Base-by-base conservation (phyloP, 2,113 vertebrate genomes). In the Pluvialis apricaria region DNA sequence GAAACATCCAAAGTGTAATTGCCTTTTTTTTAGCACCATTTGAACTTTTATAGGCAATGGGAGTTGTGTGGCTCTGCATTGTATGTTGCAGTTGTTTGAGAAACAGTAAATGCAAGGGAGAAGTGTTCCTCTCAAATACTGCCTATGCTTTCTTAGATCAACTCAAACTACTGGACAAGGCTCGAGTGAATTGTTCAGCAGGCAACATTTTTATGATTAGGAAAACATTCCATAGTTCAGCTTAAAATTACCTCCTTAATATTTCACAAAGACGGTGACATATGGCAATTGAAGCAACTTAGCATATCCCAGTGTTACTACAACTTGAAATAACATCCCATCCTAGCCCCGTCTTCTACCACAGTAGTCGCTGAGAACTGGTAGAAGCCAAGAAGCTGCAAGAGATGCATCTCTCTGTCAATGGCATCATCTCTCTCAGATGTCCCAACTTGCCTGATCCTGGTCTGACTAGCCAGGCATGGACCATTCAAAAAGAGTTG, bases 291-390 rank as follows among this genome's bases (percentile, higher is more conserved):
- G 31, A 40, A 65, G 65, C 52, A 64, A 7, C 9, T 45, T 36
- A 14, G 13, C 16, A 1, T 15, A 10, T 61, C 49, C 15, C 65
- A 25, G 34, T 15, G 31, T 52, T 13, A 4, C 29, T 55, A 4
- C 65, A 44, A 0, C 26, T 66, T 34, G n/a, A 34, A 42, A 4
- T 26, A 10, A 28, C 34, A 34, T 52, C 62, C 49, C 4, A 0
- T 17, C 47, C 51, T 7, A 38, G 49, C 34, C 61, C 55, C 47
- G 32, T 9, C 15, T 45, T 58, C 58, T 92, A 12, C 31, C 36
- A 4, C 82, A 57, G 70, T 52, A 60, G 9, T 44, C 32, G 1
- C 17, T 49, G 69, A 47, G 70, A 68, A 1, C 82, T 19, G 54
- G 13, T 4, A 42, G 51, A 52, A 49, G 42, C 24, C 25, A 25